Percentiles rank a stretch among this genome's conserved stretches.
phyloP scores from a whole-genome alignment of 2,113 vertebrate genomes.

The Pipra filicauda region DNA sequence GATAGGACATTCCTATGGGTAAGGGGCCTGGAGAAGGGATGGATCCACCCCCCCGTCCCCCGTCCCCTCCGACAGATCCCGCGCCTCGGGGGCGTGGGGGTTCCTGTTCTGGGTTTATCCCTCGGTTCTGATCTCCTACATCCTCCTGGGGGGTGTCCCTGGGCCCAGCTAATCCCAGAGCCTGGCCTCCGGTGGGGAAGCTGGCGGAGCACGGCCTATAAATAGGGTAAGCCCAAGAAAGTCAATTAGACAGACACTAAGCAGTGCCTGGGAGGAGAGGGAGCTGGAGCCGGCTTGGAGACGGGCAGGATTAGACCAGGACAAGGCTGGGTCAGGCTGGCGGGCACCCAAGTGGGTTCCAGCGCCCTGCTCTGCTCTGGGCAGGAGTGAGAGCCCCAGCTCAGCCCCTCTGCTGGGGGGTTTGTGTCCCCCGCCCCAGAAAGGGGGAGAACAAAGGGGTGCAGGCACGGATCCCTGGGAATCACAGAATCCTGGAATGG shows the following conservation, averaged over 20 bases:
- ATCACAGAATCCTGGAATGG: neutral
- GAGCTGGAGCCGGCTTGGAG: neutral
- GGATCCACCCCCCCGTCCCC: neutral
- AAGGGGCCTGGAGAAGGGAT: neutral
- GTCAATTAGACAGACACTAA: neutral
- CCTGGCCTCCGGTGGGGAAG: neutral
- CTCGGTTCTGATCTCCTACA: neutral
- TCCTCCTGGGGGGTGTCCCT: neutral
- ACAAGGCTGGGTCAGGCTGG: neutral
- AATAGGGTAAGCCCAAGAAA: slow-evolving; percentile 32
- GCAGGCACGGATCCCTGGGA: neutral
- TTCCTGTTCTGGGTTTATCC: neutral
- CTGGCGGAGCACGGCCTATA: neutral
- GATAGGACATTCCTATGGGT: slow-evolving; percentile 95
- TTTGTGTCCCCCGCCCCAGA: neutral
- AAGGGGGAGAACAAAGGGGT: neutral
- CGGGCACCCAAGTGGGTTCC: neutral
- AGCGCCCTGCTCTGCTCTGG: neutral
- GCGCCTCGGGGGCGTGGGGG: accelerated
- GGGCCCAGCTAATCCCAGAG: neutral
- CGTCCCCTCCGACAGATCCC: neutral
- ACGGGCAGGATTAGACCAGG: neutral
- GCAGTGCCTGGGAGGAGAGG: neutral
- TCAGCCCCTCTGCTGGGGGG: neutral
- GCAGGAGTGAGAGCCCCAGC: neutral